These are phyloP conservation scores for Cephalophus harveyi DNA, from an alignment of 2,113 vertebrate species.

Conservation along the genomic window DNA sequence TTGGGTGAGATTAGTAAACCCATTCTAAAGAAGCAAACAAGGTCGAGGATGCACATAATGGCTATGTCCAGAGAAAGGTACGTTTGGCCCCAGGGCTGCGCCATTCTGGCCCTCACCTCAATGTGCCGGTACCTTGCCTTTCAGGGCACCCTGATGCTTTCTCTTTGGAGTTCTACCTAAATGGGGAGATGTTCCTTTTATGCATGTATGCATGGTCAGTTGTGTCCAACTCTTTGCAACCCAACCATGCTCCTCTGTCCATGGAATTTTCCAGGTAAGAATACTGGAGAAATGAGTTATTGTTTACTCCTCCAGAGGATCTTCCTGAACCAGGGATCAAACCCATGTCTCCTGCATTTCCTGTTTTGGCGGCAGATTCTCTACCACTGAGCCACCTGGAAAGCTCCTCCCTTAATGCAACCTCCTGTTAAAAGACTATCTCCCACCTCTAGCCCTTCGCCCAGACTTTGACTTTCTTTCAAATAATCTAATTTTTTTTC, in stretches of 20 bases:
- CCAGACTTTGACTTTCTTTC: not conserved
- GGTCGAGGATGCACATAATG: accelerated
- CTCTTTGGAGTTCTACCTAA: not conserved
- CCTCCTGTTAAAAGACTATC: not conserved
- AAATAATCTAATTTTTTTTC: not conserved
- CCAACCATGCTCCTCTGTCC: not conserved
- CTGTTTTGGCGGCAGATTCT: not conserved
- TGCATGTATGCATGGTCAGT: not conserved
- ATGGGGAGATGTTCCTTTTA: not conserved
- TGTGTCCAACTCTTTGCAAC: not conserved
- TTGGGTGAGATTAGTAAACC: not conserved
- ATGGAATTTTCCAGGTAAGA: not conserved
- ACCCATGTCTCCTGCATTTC: not conserved
- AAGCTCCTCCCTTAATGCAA: not conserved
- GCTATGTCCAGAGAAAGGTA: accelerated
- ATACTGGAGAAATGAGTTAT: not conserved
- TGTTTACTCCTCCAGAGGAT: not conserved
- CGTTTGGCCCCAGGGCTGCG: accelerated
- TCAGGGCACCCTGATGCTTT: not conserved
- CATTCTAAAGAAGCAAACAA: not conserved
- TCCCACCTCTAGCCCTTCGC: not conserved
- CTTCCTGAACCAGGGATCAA: not conserved
- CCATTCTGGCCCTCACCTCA: not conserved
- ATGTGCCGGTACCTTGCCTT: accelerated
- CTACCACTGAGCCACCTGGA: not conserved